phyloP scores from a whole-genome alignment of 2,888 invertebrate genomes.

The Lutraria lutraria region DNA sequence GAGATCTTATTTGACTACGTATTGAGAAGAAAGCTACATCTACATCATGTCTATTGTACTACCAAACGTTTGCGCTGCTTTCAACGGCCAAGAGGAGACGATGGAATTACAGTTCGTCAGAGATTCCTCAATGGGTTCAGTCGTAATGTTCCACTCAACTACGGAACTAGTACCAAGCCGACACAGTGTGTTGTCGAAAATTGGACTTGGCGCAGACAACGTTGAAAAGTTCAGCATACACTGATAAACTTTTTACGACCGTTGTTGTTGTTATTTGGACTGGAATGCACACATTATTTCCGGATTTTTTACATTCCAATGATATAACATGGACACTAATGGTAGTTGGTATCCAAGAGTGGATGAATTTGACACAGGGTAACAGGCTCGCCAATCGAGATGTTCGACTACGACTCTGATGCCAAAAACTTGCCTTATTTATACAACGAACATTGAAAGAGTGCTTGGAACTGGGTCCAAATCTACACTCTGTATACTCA shows the following conservation, averaged over 20 bases:
- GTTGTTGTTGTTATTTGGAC: constrained; percentile 11
- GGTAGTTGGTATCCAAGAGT: constrained; percentile 12
- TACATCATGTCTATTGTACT: constrained; percentile 49
- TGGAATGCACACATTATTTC: constrained; percentile 3
- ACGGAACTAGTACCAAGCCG: constrained; percentile 23
- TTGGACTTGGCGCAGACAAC: constrained; percentile 43
- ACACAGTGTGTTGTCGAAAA: constrained; percentile 32
- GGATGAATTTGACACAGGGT: constrained; percentile 25
- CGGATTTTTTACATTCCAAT: constrained; percentile 31
- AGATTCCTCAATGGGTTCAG: background rate
- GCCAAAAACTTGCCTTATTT: constrained; percentile 43
- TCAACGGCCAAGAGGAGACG: constrained; percentile 34
- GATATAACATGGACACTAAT: background rate
- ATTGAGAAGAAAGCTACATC: background rate
- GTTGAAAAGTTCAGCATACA: constrained; percentile 42
- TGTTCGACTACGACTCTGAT: constrained; percentile 8
- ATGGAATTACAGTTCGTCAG: constrained; percentile 2
- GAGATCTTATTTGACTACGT: constrained; percentile 38
- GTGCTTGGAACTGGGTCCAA: constrained; percentile 37
- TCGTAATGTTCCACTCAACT: constrained; percentile 25
- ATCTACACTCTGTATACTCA: background rate
- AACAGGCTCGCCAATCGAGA: constrained; percentile 4
- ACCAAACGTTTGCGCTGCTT: constrained; percentile 43
- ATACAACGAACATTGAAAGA: constrained; percentile 26
- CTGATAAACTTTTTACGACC: constrained; percentile 15